phyloP scores from a whole-genome alignment of 1,140 invertebrate species.

The Drosophila athabasca region DNA sequence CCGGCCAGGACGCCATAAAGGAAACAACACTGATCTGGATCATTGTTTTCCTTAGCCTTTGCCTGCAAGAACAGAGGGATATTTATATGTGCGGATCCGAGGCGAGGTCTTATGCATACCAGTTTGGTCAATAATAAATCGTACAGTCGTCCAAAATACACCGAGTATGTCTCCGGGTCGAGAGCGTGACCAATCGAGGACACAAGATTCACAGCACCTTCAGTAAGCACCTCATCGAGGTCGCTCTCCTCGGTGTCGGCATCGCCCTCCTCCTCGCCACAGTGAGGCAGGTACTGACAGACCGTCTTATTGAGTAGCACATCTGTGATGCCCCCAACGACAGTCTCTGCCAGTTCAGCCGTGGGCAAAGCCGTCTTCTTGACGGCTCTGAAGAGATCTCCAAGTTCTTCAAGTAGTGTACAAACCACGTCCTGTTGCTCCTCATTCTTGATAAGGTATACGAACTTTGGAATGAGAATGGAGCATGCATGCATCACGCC shows the following conservation, averaged over 20 bases:
- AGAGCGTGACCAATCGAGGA: constrained; percentile 88
- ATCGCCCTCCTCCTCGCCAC: constrained; percentile 84
- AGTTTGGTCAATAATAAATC: constrained; percentile 87
- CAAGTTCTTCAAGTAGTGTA: constrained; percentile 87
- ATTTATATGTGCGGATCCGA: no score
- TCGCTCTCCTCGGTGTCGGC: constrained; percentile 92
- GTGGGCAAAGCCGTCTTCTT: constrained; percentile 85
- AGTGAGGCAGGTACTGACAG: constrained; percentile 55
- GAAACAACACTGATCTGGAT: constrained; percentile 87
- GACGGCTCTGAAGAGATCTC: constrained; percentile 86
- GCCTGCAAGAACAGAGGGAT: constrained; percentile 35
- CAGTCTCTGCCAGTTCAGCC: constrained; percentile 87
- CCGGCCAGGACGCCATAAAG: constrained; percentile 90
- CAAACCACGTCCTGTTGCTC: constrained; percentile 88
- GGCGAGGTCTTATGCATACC: constrained; percentile 83
- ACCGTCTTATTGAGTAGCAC: constrained; percentile 85
- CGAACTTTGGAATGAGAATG: constrained; percentile 88
- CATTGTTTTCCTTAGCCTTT: constrained; percentile 67
- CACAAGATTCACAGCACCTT: constrained; percentile 91
- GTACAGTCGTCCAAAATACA: constrained; percentile 87
- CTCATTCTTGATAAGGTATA: constrained; percentile 87
- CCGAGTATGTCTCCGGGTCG: constrained; percentile 86
- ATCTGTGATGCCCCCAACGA: constrained; percentile 88
- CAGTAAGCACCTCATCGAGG: constrained; percentile 89
- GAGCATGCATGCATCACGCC: constrained; percentile 83